Evolutionary conservation across 1,140 invertebrate species (phyloP).

Genomic region (Andrena cerasifolii): DNA sequence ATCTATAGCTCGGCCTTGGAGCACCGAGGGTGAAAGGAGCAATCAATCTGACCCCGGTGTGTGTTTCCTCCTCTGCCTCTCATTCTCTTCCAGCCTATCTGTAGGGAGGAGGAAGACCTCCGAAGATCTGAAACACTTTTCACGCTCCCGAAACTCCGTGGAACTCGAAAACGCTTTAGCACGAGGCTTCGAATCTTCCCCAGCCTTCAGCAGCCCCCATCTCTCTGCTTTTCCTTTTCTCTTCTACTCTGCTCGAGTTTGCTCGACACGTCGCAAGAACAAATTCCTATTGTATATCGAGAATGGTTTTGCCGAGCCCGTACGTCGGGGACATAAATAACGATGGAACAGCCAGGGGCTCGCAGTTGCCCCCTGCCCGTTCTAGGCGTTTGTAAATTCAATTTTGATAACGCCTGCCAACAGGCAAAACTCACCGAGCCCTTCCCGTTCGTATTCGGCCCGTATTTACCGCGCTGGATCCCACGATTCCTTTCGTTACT

Average conservation of each 20-base stretch:
- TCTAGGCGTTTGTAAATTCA: slow-evolving; percentile 67
- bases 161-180: slow-evolving; percentile 26
- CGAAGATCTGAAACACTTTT: slow-evolving; percentile 36
- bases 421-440: slow-evolving; percentile 27
- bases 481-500: background rate
- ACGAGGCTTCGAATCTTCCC: background rate
- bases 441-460: slow-evolving; percentile 2
- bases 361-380: background rate
- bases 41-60: slow-evolving; percentile 59
- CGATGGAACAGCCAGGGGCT: slow-evolving; percentile 48
- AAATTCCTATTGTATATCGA: slow-evolving; percentile 75
- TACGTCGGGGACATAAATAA: slow-evolving; percentile 73
- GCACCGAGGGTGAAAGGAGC: slow-evolving; percentile 58
- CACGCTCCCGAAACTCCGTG: slow-evolving; percentile 28
- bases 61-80: background rate
- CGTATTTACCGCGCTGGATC: background rate
- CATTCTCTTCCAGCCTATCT: slow-evolving; percentile 24
- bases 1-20: slow-evolving; percentile 54
- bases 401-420: slow-evolving; percentile 72
- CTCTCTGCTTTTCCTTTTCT: background rate
- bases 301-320: slow-evolving; percentile 60
- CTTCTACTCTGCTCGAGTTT: slow-evolving; percentile 48
- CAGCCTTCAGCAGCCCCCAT: background rate
- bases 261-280: slow-evolving; percentile 70
- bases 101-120: slow-evolving; percentile 5